phyloP scores from a whole-genome alignment of 2,797 vertebrate genomes.

The Cichlasoma orientale region DNA sequence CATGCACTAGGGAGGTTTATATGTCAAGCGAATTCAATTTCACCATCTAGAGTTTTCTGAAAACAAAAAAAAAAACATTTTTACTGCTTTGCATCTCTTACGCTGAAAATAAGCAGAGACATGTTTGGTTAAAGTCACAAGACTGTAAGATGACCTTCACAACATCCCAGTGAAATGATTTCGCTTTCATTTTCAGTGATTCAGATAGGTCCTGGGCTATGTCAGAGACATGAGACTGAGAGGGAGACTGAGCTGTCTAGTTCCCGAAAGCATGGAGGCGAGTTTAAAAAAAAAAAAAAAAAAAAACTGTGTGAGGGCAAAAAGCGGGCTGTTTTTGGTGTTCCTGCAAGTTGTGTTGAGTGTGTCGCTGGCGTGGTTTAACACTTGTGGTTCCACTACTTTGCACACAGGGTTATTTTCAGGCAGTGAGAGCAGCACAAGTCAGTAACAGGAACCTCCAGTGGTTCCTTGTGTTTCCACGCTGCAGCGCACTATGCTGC shows the following conservation, averaged over 20 bases:
- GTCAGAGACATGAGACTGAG: conserved; percentile 59
- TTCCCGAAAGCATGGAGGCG: conserved; percentile 74
- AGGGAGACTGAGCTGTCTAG: conserved; percentile 51
- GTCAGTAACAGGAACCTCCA: conserved; percentile 74
- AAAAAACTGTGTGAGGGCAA: conserved; percentile 40
- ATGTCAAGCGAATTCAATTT: background rate
- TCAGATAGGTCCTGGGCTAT: conserved; percentile 50
- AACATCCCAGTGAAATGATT: conserved; percentile 26
- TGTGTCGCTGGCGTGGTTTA: conserved; percentile 69
- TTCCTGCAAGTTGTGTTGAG: conserved; percentile 59
- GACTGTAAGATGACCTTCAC: conserved; percentile 7
- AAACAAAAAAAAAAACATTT: background rate
- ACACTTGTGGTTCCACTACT: conserved; percentile 73
- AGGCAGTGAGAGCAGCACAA: conserved; percentile 73
- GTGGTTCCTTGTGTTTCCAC: conserved; percentile 61
- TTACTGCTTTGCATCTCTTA: background rate
- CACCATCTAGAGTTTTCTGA: background rate
- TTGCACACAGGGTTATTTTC: conserved; percentile 78
- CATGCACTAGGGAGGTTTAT: background rate
- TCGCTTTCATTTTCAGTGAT: conserved; percentile 68
- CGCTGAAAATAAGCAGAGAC: background rate
- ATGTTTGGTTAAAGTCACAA: conserved; percentile 12
- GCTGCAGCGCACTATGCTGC: conserved; percentile 30
- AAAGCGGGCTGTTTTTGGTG: conserved; percentile 63
- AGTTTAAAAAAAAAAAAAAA: background rate